These are phyloP conservation scores for Drosophila monieri DNA, from an alignment of 2,888 invertebrate species.

Conservation along the genomic window DNA sequence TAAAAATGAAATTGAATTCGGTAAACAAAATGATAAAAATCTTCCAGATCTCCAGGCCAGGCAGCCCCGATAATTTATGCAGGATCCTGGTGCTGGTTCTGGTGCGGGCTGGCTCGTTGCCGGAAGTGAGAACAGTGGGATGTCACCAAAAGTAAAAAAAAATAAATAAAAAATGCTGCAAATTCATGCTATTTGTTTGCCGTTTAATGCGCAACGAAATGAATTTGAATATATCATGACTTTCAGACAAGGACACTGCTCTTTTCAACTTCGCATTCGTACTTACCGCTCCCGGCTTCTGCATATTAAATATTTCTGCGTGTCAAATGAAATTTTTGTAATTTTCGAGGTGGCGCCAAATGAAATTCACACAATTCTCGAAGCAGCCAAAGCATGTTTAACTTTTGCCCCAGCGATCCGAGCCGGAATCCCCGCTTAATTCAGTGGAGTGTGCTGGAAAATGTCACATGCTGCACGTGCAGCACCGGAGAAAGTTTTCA, in stretches of 20 bases:
- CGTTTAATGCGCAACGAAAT: constrained; percentile 52
- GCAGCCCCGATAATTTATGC: constrained; percentile 65
- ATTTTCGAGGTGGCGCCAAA: constrained; percentile 64
- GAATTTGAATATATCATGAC: constrained; percentile 58
- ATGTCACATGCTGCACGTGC: constrained; percentile 39
- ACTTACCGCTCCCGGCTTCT: constrained; percentile 10
- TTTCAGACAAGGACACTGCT: constrained; percentile 46
- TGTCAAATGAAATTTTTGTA: constrained; percentile 70
- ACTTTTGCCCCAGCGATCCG: constrained; percentile 36
- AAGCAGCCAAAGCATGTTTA: constrained; percentile 25
- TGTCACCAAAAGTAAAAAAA: constrained; percentile 18
- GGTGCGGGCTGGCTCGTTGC: neutral
- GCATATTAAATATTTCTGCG: constrained; percentile 68
- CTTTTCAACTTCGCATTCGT: neutral
- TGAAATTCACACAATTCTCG: constrained; percentile 67
- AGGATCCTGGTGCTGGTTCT: constrained; percentile 15
- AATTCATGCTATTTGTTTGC: constrained; percentile 60
- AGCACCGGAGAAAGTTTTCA: constrained; percentile 28
- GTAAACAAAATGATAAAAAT: constrained; percentile 73
- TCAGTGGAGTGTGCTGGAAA: constrained; percentile 33
- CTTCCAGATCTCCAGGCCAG: constrained; percentile 16
- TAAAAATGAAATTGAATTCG: constrained; percentile 74
- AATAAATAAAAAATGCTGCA: constrained; percentile 42
- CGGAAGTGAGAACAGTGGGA: constrained; percentile 32
- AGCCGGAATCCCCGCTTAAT: constrained; percentile 42